Evolutionary conservation across 2,888 invertebrate species (phyloP).

Genomic region (Periphyllus acericola): DNA sequence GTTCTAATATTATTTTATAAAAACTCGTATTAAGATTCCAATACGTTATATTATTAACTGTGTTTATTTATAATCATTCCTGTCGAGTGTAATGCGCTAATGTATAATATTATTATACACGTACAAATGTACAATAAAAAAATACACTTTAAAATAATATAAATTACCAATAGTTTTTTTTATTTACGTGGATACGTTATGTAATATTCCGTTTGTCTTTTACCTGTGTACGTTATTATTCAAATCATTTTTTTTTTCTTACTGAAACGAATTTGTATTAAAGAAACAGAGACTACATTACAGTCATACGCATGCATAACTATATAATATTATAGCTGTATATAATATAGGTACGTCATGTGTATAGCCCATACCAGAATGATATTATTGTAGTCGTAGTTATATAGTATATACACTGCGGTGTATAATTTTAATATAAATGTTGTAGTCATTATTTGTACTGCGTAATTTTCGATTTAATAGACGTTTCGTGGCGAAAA

Average conservation of each 20-base stretch:
- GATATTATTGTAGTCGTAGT: constrained; percentile 45
- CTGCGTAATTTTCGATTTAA: constrained; percentile 62
- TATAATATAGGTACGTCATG: not conserved
- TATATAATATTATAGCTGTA: not conserved
- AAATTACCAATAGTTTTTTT: constrained; percentile 12
- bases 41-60: too few relatives aligned
- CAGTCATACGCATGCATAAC: too few relatives aligned
- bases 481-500: constrained; percentile 58
- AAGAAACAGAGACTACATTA: constrained; percentile 3
- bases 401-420: constrained; percentile 1
- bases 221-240: constrained; percentile 19
- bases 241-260: constrained; percentile 12
- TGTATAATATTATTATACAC: too few relatives aligned
- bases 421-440: constrained; percentile 61
- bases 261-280: constrained; percentile 17
- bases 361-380: constrained; percentile 9
- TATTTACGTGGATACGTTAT: not conserved
- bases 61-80: constrained; percentile 5
- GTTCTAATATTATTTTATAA: constrained; percentile 6
- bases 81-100: not conserved
- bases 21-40: not conserved
- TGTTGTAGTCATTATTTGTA: constrained; percentile 60
- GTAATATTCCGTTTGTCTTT: constrained; percentile 35
- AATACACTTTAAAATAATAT: not conserved
- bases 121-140: not conserved